phyloP scores from a whole-genome alignment of 2,113 vertebrate species.

The Rhynchopsitta pachyrhyncha region DNA sequence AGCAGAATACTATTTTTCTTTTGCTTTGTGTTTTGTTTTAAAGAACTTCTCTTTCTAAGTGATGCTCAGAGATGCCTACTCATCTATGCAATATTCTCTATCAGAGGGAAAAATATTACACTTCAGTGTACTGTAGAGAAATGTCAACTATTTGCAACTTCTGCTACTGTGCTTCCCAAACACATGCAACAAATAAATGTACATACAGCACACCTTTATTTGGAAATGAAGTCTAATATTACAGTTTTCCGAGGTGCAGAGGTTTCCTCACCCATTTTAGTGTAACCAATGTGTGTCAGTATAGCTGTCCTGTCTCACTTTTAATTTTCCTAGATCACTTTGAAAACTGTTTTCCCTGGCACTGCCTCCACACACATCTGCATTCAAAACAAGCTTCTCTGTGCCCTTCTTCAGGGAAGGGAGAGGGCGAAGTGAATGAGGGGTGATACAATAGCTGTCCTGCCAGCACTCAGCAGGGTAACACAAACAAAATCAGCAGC shows the following conservation, averaged over 20 bases:
- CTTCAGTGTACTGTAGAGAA: not conserved
- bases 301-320: not conserved
- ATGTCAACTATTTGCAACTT: not conserved
- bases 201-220: not conserved
- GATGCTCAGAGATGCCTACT: not conserved
- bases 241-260: not conserved
- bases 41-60: not conserved
- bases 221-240: not conserved
- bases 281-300: not conserved
- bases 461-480: not conserved
- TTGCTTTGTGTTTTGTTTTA: not conserved
- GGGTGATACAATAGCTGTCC: not conserved
- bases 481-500: conserved; percentile 17
- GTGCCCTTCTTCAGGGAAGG: not conserved
- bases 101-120: not conserved
- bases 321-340: not conserved
- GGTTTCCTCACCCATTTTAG: not conserved
- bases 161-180: not conserved
- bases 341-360: not conserved
- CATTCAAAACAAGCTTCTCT: not conserved
- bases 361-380: not conserved
- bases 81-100: not conserved
- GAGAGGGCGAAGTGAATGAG: not conserved
- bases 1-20: not conserved
- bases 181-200: not conserved